Base-by-base conservation (phyloP, 2,797 vertebrate genomes). In the Parambassis ranga region DNA sequence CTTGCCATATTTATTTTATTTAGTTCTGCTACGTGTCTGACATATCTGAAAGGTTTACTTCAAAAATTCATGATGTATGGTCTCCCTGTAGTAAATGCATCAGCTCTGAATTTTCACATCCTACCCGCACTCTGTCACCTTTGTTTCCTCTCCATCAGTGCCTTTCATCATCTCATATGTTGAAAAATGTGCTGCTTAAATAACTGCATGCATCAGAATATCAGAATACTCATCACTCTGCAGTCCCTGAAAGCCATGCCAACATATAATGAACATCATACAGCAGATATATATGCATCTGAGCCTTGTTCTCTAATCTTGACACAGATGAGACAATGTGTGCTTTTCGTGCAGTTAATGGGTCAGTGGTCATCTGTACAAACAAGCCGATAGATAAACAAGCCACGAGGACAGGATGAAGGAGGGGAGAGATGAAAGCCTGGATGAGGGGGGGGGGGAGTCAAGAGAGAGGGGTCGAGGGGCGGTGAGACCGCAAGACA, bases 351-450 rank as follows among this genome's bases (percentile, higher is more conserved):
- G 64, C 23, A 18, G 73, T 83, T 80, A 87, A 83, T 82, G 72
- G 79, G 69, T 82, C 65, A 64, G 62, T 61, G 65, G 42, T 60
- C 38, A 22, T 72, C 74, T 68, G 65, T 50, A 60, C 53, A 81
- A 87, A 86, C 75, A 88, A 75, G 51, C 59, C 71, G 64, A 81
- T 52, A 77, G 74, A 85, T 79, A 85, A 84, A 88, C 71, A 90
- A 81, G 56, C 55, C 13, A 5, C 18, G 46, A 81, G 65, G 74
- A 82, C 39, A 61, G 73, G 74, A 77, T 80, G 66, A 72, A 79
- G 81, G 38, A 57, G 47, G 66, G 44, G 52, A 47, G 32, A 82
- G 79, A 90, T 87, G 80, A 86, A 88, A 87, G 78, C 67, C 16
- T n/a, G n/a, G n/a, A n/a, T n/a, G n/a, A n/a, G n/a, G n/a, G n/a